These are phyloP conservation scores for Volucella inflata DNA, from an alignment of 2,888 invertebrate species.

Conservation along the genomic window DNA sequence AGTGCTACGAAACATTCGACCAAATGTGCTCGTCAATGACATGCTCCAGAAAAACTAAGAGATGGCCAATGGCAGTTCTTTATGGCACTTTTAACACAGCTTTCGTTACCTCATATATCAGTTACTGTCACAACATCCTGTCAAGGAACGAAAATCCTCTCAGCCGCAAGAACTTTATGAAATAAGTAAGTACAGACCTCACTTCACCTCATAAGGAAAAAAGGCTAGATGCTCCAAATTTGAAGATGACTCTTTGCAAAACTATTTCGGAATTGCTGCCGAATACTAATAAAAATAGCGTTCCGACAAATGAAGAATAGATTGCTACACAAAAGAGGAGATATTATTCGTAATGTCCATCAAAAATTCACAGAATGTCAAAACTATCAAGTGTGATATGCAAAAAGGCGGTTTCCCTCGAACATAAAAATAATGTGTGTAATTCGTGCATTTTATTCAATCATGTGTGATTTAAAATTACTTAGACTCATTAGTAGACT, in stretches of 20 bases:
- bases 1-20: constrained; percentile 63
- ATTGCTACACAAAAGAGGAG: too few species aligned
- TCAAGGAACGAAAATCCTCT: constrained; percentile 41
- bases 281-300: constrained; percentile 22
- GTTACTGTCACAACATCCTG: constrained; percentile 47
- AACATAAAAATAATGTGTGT: too few species aligned
- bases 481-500: too few species aligned
- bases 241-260: constrained; percentile 38
- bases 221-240: too few species aligned
- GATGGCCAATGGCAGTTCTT: constrained; percentile 26
- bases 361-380: too few species aligned
- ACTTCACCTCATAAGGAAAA: too few species aligned
- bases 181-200: constrained; percentile 38
- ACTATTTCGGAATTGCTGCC: too few species aligned
- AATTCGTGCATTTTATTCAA: too few species aligned
- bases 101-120: constrained; percentile 37
- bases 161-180: constrained; percentile 35
- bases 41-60: constrained; percentile 38
- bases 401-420: too few species aligned
- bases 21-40: constrained; percentile 67
- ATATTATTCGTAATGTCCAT: too few species aligned
- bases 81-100: constrained; percentile 8
- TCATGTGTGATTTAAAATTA: too few species aligned
- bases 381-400: too few species aligned
- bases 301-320: constrained; percentile 24